A percentile compares a stretch with the other conserved stretches of the same genome.
Conservation (phyloP, 1,140 invertebrate genomes). For the Thaumatotibia leucotreta region DNA sequence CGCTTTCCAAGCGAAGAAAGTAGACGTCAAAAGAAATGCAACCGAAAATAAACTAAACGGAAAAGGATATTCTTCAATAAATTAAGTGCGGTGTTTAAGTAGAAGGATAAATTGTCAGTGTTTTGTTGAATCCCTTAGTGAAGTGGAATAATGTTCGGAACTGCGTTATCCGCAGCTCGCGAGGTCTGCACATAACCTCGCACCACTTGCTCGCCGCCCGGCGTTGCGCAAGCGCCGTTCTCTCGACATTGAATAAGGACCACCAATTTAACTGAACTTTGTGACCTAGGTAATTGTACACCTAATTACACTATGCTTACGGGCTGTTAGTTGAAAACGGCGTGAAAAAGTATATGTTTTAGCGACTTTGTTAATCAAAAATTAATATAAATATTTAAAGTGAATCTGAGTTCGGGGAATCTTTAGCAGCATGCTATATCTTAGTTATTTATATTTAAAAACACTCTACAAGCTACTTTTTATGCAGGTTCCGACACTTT, state of each 20-base stretch:
- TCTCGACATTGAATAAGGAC: conserved; percentile 65
- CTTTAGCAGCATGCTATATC: background rate
- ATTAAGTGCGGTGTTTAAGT: background rate
- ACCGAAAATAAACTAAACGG: too few species aligned
- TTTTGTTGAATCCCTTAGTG: background rate
- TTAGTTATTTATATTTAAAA: too few species aligned
- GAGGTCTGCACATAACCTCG: conserved; percentile 61
- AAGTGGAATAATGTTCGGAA: background rate
- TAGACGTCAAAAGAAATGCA: too few species aligned
- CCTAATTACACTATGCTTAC: background rate
- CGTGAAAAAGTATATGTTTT: too few species aligned
- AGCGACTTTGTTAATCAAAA: too few species aligned
- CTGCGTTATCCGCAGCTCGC: conserved; percentile 11
- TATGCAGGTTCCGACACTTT: too few species aligned
- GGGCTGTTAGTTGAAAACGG: background rate
- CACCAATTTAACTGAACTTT: conserved; percentile 23
- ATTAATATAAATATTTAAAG: background rate
- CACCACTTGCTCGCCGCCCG: conserved; percentile 54
- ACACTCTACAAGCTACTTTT: too few species aligned
- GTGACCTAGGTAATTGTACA: conserved; percentile 1
- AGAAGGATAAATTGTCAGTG: background rate
- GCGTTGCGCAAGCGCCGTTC: conserved; percentile 46
- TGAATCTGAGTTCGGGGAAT: background rate
- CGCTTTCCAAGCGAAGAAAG: too few species aligned
- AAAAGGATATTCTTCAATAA: background rate